These are phyloP conservation scores for Diachrysia chrysitis DNA, from an alignment of 2,888 invertebrate species.

Conservation along the genomic window DNA sequence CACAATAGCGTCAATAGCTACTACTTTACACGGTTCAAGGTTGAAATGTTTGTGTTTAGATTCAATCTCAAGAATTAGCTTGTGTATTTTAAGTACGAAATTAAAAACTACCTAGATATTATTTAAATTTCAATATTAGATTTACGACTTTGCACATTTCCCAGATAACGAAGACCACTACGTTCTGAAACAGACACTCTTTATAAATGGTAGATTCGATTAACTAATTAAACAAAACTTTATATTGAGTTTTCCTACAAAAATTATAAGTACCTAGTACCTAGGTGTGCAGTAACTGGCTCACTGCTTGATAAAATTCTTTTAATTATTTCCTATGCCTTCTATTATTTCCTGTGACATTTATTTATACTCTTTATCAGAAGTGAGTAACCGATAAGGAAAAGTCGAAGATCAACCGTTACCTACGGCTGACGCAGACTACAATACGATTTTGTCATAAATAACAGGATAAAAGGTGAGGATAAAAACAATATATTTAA, in stretches of 20 bases:
- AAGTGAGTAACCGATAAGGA: not conserved
- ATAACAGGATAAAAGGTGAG: not conserved
- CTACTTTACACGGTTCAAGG: conserved; percentile 1
- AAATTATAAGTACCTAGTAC: too few species aligned
- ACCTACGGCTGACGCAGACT: not conserved
- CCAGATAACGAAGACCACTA: too few species aligned
- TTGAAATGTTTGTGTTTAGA: not conserved
- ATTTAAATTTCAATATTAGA: too few species aligned
- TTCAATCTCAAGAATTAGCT: not conserved
- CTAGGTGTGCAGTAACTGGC: too few species aligned
- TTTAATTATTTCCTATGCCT: not conserved
- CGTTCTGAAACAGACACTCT: too few species aligned
- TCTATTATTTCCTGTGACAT: not conserved
- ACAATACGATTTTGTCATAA: not conserved
- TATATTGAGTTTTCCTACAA: too few species aligned
- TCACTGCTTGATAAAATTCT: too few species aligned
- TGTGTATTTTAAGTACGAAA: too few species aligned
- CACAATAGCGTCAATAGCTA: not conserved
- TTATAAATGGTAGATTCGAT: too few species aligned
- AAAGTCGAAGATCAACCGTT: not conserved
- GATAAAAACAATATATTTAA: not conserved
- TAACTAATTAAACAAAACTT: too few species aligned
- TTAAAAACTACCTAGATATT: too few species aligned
- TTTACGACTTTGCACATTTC: too few species aligned
- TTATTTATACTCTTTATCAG: not conserved